A percentile compares a stretch with the other conserved stretches of the same genome.
These are phyloP conservation scores for Onychorhynchus coronatus DNA, from an alignment of 2,113 vertebrate species.

Conservation along the genomic window DNA sequence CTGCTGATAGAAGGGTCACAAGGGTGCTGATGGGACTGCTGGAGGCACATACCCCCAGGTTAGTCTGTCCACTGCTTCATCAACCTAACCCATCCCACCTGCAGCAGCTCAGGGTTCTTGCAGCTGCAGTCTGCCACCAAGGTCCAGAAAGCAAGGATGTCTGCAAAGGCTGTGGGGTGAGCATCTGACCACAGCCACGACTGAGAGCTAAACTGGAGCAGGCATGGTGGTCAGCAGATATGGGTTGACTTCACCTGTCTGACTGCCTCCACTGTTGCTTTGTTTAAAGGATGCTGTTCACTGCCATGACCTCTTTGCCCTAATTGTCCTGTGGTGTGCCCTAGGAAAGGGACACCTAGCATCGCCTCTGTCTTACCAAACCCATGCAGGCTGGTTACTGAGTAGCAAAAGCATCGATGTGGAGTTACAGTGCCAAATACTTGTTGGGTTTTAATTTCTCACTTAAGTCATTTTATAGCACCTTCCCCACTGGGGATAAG, in stretches of 20 bases:
- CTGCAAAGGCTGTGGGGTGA: background rate
- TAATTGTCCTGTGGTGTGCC: background rate
- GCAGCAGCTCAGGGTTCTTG: background rate
- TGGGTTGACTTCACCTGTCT: background rate
- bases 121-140: background rate
- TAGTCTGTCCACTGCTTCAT: background rate
- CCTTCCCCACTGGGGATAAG: background rate
- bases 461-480: background rate
- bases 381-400: background rate
- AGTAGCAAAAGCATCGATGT: background rate
- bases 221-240: background rate
- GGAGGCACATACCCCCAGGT: background rate
- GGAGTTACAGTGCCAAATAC: background rate
- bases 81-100: background rate
- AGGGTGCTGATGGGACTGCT: background rate
- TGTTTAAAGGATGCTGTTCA: background rate
- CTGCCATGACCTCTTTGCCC: background rate
- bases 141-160: background rate
- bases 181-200: accelerated
- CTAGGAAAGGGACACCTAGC: background rate
- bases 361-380: background rate
- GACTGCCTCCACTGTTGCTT: accelerated
- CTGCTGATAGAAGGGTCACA: accelerated
- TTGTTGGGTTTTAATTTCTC: background rate
- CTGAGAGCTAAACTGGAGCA: background rate